Percentiles rank a stretch among this genome's conserved stretches.
These are phyloP conservation scores for Scolopax bukidnonensis DNA, from an alignment of 2,797 vertebrate genomes.

Conservation along the genomic window DNA sequence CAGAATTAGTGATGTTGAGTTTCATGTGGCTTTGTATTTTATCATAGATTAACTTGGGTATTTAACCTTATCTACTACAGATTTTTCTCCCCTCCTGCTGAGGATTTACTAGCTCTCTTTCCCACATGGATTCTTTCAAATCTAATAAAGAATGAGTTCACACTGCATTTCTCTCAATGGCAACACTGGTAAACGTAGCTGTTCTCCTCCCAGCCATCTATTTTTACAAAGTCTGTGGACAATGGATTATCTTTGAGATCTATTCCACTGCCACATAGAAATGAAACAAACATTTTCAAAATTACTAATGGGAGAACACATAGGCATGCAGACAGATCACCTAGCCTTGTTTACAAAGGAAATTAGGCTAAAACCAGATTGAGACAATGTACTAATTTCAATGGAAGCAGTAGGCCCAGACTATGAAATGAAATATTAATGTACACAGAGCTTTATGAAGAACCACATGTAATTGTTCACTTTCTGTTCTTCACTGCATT, in stretches of 20 bases:
- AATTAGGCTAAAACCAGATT: not conserved
- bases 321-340: not conserved
- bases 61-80: not conserved
- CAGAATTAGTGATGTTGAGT: not conserved
- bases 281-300: not conserved
- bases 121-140: not conserved
- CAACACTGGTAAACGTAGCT: not conserved
- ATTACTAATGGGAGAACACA: not conserved
- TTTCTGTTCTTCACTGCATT: not conserved
- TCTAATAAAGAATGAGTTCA: not conserved
- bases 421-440: not conserved
- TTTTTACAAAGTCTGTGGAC: not conserved
- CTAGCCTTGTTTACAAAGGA: not conserved
- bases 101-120: not conserved
- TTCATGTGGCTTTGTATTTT: not conserved
- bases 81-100: not conserved
- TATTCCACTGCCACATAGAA: not conserved
- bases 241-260: not conserved
- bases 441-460: not conserved
- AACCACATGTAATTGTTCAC: not conserved
- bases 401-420: not conserved
- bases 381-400: not conserved
- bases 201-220: rapidly evolving
- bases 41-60: not conserved
- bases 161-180: not conserved